Evolutionary conservation across 1,140 invertebrate genomes (phyloP), one percentile per base, ranked within the genome.

Genomic region (Drosophila erecta): DNA sequence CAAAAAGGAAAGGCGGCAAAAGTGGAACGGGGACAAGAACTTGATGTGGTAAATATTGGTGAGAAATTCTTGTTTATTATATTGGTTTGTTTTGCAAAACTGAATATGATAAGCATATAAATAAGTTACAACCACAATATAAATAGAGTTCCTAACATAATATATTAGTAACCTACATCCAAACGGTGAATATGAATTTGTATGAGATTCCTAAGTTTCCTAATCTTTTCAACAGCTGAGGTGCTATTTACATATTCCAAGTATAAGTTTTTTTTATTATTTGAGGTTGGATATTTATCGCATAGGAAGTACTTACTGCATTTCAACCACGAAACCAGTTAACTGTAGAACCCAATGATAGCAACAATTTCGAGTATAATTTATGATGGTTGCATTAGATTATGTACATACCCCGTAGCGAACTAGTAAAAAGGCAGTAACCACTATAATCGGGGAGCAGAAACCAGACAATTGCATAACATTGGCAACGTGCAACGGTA

Each of bases 381-480:
- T 57, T 69, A 57, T 65, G 64, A 66, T 66, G 24, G 59, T 41
- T 64, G 58, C 35, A 24, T 5, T 22, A 64, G 44, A 66, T 66
- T 64, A 70, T 57, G 20, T 17, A 44, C 33, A 46, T 57, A 56
- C 37, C 35, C 43, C 14, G 40, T 11, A 15, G 35, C 65, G 66
- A 67, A 56, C 58, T 76, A 73, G 76, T 47, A 56, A 58, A 61
- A 67, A 53, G 65, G 17, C 50, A 57, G 50, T 62, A 58, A 60
- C 47, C 47, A 47, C 50, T 5, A 27, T 33, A 46, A 47, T 64
- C 54, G 58, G 50, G 57, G 62, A 14, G 58, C 54, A 67, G 57
- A 50, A 76, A 76, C 59, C 71, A 64, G 60, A 64, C 33, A 64
- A 70, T 81, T 86, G 74, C 65, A 70, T 67, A 86, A 85, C 46